Percentiles rank a stretch among this genome's conserved stretches.
Evolutionary conservation across 2,113 vertebrate species (phyloP).

Genomic region (Greenwoodochromis staneri): DNA sequence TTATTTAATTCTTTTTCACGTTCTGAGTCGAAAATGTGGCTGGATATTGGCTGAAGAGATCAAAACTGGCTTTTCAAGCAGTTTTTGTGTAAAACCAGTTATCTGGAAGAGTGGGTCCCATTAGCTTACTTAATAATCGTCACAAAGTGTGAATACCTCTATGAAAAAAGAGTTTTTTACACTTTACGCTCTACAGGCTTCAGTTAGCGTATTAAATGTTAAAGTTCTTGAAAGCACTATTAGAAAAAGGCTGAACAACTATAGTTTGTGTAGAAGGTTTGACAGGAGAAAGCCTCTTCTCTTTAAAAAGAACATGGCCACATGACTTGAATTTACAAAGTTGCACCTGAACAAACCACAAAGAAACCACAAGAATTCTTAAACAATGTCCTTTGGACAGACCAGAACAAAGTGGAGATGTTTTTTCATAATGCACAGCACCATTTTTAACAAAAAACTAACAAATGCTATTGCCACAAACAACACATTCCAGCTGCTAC

Average conservation of each 20-base stretch:
- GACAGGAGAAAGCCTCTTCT: not conserved
- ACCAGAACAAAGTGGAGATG: not conserved
- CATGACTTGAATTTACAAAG: not conserved
- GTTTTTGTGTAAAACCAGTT: not conserved
- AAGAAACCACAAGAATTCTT: not conserved
- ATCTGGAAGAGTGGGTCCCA: not conserved
- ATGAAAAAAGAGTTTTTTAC: rapidly evolving
- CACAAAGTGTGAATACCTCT: not conserved
- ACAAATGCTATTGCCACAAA: not conserved
- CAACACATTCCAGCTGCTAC: not conserved
- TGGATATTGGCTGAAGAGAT: not conserved
- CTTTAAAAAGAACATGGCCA: not conserved
- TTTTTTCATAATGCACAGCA: not conserved
- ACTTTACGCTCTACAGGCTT: not conserved
- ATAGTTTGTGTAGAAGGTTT: not conserved
- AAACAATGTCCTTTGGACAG: not conserved
- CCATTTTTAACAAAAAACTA: not conserved
- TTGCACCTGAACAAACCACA: not conserved
- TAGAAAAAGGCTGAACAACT: not conserved
- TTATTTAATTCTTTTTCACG: not conserved
- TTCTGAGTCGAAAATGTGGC: not conserved
- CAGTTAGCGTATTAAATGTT: not conserved
- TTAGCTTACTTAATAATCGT: not conserved
- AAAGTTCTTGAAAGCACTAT: not conserved
- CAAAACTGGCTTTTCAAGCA: not conserved